Evolutionary conservation across 2,888 invertebrate species (phyloP).

Genomic region (Limnephilus marmoratus): DNA sequence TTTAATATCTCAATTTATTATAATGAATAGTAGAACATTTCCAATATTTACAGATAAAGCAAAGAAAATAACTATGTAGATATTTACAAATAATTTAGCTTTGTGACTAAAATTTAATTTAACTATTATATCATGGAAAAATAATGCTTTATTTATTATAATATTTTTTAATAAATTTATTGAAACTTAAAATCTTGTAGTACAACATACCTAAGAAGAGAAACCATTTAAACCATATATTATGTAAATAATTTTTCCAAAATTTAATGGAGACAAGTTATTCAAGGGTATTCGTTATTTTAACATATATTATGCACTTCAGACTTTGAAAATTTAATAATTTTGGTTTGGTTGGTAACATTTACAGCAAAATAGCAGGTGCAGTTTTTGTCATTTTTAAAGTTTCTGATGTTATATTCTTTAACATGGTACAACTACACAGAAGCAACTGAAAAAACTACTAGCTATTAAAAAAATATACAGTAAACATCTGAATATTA

Average conservation of each 20-base stretch:
- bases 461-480: too few species aligned
- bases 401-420: background rate
- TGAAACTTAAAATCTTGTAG: background rate
- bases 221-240: background rate
- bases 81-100: background rate
- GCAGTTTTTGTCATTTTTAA: background rate
- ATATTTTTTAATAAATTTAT: background rate
- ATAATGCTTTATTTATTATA: background rate
- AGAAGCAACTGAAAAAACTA: background rate
- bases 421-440: background rate
- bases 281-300: background rate
- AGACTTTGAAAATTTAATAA: background rate
- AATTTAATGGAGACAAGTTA: background rate
- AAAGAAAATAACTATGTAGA: background rate
- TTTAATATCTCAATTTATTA: conserved; percentile 17
- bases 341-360: background rate
- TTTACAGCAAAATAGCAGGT: background rate
- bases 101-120: background rate
- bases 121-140: background rate
- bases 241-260: background rate
- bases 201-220: background rate
- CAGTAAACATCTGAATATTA: too few species aligned
- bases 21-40: background rate
- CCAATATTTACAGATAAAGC: background rate
- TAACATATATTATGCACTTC: background rate